phyloP scores from a whole-genome alignment of 2,113 vertebrate genomes.

The Murina feae region DNA sequence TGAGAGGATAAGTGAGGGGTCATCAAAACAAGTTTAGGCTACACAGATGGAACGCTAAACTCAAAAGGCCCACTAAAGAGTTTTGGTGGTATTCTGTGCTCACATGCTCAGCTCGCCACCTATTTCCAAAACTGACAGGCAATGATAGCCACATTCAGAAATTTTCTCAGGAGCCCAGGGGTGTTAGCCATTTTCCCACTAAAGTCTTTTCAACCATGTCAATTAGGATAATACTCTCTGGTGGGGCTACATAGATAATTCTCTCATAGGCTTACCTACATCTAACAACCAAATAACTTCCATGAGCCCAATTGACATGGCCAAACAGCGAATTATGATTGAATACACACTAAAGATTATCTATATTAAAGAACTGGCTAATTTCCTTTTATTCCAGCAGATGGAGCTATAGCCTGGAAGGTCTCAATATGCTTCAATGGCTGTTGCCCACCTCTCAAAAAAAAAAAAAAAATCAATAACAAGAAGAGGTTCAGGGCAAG shows the following conservation, averaged over 20 bases:
- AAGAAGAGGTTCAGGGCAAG: background rate
- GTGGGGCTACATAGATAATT: background rate
- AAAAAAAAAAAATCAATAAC: background rate
- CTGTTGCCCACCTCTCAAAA: background rate
- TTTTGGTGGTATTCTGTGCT: background rate
- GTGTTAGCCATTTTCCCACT: constrained; percentile 55
- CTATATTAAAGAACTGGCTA: background rate
- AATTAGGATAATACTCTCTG: constrained; percentile 8
- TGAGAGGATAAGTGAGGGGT: background rate
- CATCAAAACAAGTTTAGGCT: background rate
- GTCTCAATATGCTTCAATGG: background rate
- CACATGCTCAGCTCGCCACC: background rate
- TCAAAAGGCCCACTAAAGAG: background rate
- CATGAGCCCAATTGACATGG: background rate
- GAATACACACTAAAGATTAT: background rate
- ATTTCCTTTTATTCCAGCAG: constrained; percentile 35
- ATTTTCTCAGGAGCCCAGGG: background rate
- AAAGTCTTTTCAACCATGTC: constrained; percentile 24
- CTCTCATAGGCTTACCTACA: background rate
- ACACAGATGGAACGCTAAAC: too few relatives aligned
- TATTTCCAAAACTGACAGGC: background rate
- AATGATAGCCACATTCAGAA: too few relatives aligned
- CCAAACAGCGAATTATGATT: background rate
- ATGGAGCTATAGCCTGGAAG: constrained; percentile 25
- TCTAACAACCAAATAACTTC: background rate